These are phyloP conservation scores for Andrena cerasifolii DNA, from an alignment of 1,140 invertebrate genomes.

Conservation along the genomic window DNA sequence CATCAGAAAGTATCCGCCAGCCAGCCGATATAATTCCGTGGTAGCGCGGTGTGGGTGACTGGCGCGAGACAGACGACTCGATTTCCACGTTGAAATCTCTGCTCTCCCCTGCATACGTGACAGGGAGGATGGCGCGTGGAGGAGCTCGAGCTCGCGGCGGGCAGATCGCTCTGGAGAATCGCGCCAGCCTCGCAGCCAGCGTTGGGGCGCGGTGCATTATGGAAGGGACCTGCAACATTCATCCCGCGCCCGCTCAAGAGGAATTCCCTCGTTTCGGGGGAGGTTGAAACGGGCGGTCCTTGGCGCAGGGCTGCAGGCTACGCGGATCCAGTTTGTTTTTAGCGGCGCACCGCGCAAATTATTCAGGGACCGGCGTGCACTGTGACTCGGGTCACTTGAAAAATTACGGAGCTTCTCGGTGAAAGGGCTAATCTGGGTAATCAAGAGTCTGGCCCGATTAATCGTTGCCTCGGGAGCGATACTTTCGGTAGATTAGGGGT, in stretches of 20 bases:
- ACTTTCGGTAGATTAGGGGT: too few species aligned
- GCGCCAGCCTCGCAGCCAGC: too few species aligned
- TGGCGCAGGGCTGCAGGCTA: not conserved
- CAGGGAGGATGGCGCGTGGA: not conserved
- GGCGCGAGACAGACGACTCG: not conserved
- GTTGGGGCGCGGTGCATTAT: conserved; percentile 12
- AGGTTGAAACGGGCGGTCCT: not conserved
- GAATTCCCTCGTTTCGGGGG: conserved; percentile 6
- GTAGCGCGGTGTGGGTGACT: too few species aligned
- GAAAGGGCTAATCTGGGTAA: too few species aligned
- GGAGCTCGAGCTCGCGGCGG: not conserved
- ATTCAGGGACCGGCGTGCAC: not conserved
- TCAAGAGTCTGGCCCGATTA: too few species aligned
- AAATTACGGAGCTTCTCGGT: too few species aligned
- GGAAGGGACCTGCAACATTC: conserved; percentile 22
- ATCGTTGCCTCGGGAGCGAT: too few species aligned
- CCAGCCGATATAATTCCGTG: too few species aligned
- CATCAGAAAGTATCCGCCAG: too few species aligned
- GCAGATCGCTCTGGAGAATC: too few species aligned
- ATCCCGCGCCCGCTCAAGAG: conserved; percentile 16
- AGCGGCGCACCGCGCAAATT: conserved; percentile 1
- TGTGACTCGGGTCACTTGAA: too few species aligned
- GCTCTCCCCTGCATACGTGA: not conserved
- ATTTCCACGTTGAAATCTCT: conserved; percentile 6
- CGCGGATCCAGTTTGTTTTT: not conserved